A percentile compares a stretch with the other conserved stretches of the same genome.
phyloP scores from a whole-genome alignment of 64 coral and sea anemone species.

The Stichodactyla mertensii region DNA sequence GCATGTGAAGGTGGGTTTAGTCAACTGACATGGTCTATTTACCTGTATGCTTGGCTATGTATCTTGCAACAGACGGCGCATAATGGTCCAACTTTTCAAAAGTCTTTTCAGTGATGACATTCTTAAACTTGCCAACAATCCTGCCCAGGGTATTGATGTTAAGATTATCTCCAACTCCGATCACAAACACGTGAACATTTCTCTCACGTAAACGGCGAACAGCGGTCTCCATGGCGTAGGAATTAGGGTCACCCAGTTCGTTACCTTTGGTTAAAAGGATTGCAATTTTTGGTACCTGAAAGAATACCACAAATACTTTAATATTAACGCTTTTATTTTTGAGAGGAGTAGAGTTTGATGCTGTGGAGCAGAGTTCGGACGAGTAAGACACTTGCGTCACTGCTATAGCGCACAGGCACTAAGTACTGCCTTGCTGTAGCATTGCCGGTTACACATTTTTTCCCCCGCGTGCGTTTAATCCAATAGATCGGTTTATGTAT shows the following conservation, averaged over 20 bases:
- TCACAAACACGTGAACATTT: slow-evolving; percentile 39
- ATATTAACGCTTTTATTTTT: background rate
- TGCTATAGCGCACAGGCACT: too few relatives aligned
- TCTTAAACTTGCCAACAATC: background rate
- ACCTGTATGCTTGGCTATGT: slow-evolving; percentile 56
- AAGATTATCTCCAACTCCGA: slow-evolving; percentile 22
- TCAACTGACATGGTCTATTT: background rate
- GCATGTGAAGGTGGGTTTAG: too few relatives aligned
- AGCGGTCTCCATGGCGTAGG: background rate
- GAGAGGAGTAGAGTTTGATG: background rate
- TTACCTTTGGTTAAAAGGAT: slow-evolving; percentile 33
- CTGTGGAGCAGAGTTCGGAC: background rate
- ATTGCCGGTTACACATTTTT: too few relatives aligned
- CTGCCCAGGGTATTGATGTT: slow-evolving; percentile 3
- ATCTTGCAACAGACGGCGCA: slow-evolving; percentile 39
- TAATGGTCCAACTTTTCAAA: slow-evolving; percentile 21
- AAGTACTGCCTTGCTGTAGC: too few relatives aligned
- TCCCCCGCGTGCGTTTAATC: too few relatives aligned
- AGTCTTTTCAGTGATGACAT: slow-evolving; percentile 35
- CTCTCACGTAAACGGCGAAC: slow-evolving; percentile 18
- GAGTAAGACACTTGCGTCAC: too few relatives aligned
- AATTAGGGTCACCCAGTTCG: background rate
- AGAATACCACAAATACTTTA: background rate
- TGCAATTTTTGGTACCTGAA: slow-evolving; percentile 45
- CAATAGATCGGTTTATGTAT: too few relatives aligned